These are phyloP conservation scores for Agelas oroides DNA, from an alignment of 37 sponge, comb jelly and placozoan genomes.

Conservation along the genomic window DNA sequence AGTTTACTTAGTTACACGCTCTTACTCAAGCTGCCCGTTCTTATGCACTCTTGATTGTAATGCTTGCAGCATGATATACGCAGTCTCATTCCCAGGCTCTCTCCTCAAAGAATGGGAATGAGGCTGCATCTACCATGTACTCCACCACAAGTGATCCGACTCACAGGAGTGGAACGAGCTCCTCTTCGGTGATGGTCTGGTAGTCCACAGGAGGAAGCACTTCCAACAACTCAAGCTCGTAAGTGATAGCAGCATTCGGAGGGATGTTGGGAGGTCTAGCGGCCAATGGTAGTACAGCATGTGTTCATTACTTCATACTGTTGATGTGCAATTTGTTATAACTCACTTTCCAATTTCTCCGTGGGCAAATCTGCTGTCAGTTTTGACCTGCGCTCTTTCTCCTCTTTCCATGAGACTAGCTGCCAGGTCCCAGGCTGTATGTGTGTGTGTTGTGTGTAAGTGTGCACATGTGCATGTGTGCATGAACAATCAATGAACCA, in stretches of 20 bases:
- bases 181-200: slow-evolving; percentile 42
- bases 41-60: no score
- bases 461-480: not conserved
- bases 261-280: slow-evolving; percentile 65
- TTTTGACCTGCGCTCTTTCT: slow-evolving; percentile 58
- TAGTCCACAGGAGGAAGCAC: slow-evolving; percentile 58
- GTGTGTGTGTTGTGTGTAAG: not conserved
- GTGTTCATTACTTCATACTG: no score
- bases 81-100: no score
- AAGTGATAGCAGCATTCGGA: slow-evolving; percentile 57
- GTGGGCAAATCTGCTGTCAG: slow-evolving; percentile 65
- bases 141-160: not conserved
- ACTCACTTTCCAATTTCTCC: slow-evolving; percentile 68
- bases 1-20: no score
- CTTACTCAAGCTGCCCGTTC: no score
- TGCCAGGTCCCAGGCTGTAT: slow-evolving; percentile 77
- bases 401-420: slow-evolving; percentile 70
- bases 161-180: slow-evolving; percentile 61
- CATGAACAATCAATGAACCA: no score
- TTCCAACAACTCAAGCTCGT: slow-evolving; percentile 71
- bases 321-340: no score
- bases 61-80: no score
- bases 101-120: no score
- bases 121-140: no score
- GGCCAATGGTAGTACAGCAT: not conserved